Percentiles rank a stretch among this genome's conserved stretches.
Evolutionary conservation across 2,113 vertebrate genomes (phyloP).

Genomic region (Pseudopipra pipra): DNA sequence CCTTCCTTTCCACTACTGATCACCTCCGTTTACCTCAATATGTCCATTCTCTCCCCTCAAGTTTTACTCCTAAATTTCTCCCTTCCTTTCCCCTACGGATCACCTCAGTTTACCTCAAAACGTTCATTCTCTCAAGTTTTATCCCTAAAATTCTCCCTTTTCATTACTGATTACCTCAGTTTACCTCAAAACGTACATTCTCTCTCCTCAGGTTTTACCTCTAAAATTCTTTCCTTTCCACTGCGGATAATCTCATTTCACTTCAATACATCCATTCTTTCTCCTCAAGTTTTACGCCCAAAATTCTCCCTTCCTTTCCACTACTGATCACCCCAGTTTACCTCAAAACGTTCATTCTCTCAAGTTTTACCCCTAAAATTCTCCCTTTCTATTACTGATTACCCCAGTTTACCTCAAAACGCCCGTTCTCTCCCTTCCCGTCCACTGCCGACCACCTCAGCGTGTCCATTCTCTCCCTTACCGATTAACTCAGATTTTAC

Average conservation of each 20-base stretch:
- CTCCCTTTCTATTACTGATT: not conserved
- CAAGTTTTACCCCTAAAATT: not conserved
- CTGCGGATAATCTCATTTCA: not conserved
- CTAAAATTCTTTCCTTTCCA: not conserved
- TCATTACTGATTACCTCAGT: not conserved
- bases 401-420: not conserved
- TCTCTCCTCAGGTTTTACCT: no score
- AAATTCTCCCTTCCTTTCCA: not conserved
- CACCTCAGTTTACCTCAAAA: not conserved
- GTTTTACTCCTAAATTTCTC: not conserved
- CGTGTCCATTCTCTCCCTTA: not conserved
- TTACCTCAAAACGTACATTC: not conserved
- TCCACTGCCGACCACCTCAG: not conserved
- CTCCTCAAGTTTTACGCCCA: not conserved
- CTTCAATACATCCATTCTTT: not conserved
- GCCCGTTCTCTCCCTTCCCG: not conserved
- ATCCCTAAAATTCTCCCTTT: not conserved
- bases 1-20: not conserved
- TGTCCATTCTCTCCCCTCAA: not conserved
- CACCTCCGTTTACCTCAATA: not conserved
- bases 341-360: not conserved
- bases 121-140: not conserved
- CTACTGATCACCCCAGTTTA: not conserved
- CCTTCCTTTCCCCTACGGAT: not conserved
- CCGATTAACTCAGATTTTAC: not conserved